Percentiles rank a stretch among this genome's conserved stretches.
Evolutionary conservation across 2,797 vertebrate species (phyloP).

Genomic region (Megaceryle alcyon): DNA sequence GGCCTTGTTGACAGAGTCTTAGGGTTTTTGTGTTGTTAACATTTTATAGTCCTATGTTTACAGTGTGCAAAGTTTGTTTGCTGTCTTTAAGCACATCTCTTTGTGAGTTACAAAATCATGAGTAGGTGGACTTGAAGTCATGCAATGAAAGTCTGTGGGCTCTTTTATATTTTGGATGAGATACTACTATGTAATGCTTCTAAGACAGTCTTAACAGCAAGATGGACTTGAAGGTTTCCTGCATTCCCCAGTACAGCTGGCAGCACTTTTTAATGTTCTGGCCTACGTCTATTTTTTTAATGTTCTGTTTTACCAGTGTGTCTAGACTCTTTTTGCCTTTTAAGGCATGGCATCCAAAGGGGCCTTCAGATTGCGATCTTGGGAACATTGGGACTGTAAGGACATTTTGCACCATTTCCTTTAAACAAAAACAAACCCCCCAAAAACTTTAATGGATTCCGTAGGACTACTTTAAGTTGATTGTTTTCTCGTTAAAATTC

Average conservation of each 20-base stretch:
- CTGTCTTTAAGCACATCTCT: not conserved
- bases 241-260: not conserved
- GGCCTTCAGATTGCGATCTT: constrained; percentile 41
- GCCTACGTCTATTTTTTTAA: too few relatives aligned
- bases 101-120: not conserved
- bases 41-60: not conserved
- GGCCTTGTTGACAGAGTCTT: not conserved
- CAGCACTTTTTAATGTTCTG: not conserved
- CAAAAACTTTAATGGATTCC: not conserved
- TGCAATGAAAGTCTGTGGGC: not conserved
- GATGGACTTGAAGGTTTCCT: not conserved
- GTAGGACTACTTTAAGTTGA: not conserved
- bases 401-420: constrained; percentile 59
- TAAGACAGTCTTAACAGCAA: not conserved
- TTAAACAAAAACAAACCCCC: not conserved
- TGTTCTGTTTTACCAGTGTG: constrained; percentile 18
- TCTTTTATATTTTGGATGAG: not conserved
- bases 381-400: constrained; percentile 45
- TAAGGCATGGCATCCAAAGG: constrained; percentile 69
- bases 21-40: not conserved
- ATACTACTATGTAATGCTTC: not conserved
- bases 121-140: not conserved
- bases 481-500: constrained; percentile 61
- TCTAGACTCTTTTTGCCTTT: constrained; percentile 67
- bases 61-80: not conserved